phyloP scores from a whole-genome alignment of 1,140 invertebrate species.

The Lasaia peninsularis region DNA sequence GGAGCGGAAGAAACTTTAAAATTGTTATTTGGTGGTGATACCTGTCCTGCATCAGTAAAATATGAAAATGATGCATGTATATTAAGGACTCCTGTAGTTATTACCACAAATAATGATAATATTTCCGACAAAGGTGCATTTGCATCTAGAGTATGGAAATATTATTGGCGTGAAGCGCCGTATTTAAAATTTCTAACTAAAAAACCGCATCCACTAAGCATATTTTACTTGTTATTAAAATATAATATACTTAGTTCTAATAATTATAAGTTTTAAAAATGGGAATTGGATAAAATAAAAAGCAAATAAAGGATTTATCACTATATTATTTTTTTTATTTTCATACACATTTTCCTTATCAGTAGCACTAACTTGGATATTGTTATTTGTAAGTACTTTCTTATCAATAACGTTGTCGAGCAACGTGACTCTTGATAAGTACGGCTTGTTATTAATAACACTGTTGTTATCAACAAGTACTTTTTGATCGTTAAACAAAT shows the following conservation, averaged over 20 bases:
- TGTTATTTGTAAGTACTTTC: no score
- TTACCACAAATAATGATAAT: background rate
- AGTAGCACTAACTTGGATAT: background rate
- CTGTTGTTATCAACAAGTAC: background rate
- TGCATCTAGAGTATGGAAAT: conserved; percentile 1
- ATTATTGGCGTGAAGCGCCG: background rate
- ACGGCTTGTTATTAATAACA: background rate
- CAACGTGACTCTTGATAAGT: background rate
- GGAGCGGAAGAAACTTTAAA: conserved; percentile 39
- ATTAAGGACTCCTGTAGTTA: background rate
- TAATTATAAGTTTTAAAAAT: conserved; percentile 10
- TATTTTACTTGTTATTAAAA: conserved; percentile 7
- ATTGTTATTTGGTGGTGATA: conserved; percentile 22
- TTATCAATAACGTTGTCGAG: background rate
- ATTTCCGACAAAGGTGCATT: background rate
- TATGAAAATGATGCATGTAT: conserved; percentile 17
- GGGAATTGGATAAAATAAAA: conserved; percentile 3
- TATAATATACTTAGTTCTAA: conserved; percentile 2
- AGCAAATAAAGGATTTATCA: background rate
- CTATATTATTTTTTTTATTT: background rate
- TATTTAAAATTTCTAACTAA: background rate
- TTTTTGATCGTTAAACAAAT: background rate
- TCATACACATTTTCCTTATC: background rate
- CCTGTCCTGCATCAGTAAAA: conserved; percentile 14
- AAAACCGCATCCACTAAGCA: background rate